Evolutionary conservation across 1,140 invertebrate genomes (phyloP).

Genomic region (Procambarus clarkii): DNA sequence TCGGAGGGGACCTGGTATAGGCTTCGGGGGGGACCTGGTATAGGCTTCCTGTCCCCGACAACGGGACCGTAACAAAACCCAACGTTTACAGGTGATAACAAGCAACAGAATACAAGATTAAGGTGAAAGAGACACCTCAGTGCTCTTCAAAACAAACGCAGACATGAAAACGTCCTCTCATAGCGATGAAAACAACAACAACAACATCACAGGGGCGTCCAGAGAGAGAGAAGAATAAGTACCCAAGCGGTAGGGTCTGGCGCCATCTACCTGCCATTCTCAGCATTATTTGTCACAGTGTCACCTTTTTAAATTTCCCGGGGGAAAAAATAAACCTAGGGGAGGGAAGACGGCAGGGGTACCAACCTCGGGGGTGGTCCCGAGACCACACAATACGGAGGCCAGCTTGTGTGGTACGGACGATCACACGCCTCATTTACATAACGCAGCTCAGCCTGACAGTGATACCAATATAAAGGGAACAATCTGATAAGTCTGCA

Average conservation of each 20-base stretch:
- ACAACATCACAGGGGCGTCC: background rate
- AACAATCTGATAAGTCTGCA: conserved; percentile 54
- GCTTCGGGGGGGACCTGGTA: too few species aligned
- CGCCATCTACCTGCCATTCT: conserved; percentile 36
- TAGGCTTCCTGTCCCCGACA: too few species aligned
- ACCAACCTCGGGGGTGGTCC: conserved; percentile 4
- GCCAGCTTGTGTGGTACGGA: conserved; percentile 53
- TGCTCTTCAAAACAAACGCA: too few species aligned
- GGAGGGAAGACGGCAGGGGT: background rate
- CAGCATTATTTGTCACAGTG: conserved; percentile 51
- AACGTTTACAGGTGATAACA: too few species aligned
- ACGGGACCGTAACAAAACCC: too few species aligned
- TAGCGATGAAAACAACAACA: too few species aligned
- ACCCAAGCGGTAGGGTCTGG: background rate
- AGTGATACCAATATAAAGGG: conserved; percentile 58
- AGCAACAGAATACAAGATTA: too few species aligned
- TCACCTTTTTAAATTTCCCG: conserved; percentile 46
- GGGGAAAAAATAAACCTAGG: background rate
- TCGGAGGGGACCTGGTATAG: too few species aligned
- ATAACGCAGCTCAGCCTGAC: conserved; percentile 47
- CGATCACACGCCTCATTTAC: conserved; percentile 60
- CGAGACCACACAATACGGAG: conserved; percentile 48
- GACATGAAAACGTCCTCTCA: too few species aligned
- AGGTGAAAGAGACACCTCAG: too few species aligned
- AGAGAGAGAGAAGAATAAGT: background rate